Conservation (phyloP, 2,888 invertebrate genomes). For the Hirtodrosophila histrioides region DNA sequence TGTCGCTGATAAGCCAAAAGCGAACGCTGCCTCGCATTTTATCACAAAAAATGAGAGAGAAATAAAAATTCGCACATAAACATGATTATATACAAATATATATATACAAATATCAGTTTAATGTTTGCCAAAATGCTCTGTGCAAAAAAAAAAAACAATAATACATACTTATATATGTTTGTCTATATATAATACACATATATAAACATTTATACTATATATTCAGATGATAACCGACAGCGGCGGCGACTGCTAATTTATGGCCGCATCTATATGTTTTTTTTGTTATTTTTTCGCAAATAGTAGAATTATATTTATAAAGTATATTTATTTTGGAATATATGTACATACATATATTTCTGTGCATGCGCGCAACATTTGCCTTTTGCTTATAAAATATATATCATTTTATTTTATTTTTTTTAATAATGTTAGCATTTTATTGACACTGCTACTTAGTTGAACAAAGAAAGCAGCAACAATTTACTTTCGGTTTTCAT, state of each 20-base stretch:
- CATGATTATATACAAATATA: conserved; percentile 2
- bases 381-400: conserved; percentile 1
- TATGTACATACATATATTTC: not conserved
- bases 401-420: not conserved
- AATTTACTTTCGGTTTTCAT: not conserved
- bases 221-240: conserved; percentile 63
- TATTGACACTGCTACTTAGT: not conserved
- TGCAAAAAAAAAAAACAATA: conserved; percentile 29
- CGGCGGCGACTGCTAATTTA: conserved; percentile 53
- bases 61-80: conserved; percentile 24
- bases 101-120: conserved; percentile 8
- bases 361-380: conserved; percentile 2
- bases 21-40: conserved; percentile 12
- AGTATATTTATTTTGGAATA: conserved; percentile 15
- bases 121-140: conserved; percentile 41
- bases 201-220: conserved; percentile 26
- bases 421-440: not conserved
- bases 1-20: conserved; percentile 33
- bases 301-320: conserved; percentile 32
- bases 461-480: not conserved
- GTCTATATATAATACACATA: conserved; percentile 23
- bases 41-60: conserved; percentile 27
- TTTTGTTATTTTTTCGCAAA: conserved; percentile 34
- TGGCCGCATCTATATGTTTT: conserved; percentile 44
- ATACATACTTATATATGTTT: not conserved